Percentiles rank a stretch among this genome's conserved stretches.
phyloP scores from a whole-genome alignment of 2,888 invertebrate species.

The Clepsis dumicolana region DNA sequence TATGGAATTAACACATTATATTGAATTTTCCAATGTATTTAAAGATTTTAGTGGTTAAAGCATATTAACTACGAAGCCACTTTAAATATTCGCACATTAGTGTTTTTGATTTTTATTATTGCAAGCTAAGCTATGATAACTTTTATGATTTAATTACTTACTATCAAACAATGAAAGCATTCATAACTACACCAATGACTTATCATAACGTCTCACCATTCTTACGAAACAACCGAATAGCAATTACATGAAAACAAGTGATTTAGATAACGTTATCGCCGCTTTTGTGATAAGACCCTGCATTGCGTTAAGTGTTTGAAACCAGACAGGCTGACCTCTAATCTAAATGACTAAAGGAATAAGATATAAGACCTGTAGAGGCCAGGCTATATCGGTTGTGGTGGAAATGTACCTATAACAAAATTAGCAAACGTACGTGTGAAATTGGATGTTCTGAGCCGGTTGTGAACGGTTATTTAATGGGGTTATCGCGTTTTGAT shows the following conservation, averaged over 20 bases:
- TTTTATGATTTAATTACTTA: slow-evolving; percentile 1
- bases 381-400: slow-evolving; percentile 14
- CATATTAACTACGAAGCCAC: too few species aligned
- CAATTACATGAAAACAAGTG: slow-evolving; percentile 59
- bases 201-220: slow-evolving; percentile 28
- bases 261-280: slow-evolving; percentile 69
- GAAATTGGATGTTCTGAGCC: slow-evolving; percentile 33
- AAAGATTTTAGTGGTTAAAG: too few species aligned
- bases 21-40: too few species aligned
- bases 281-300: slow-evolving; percentile 54
- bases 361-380: slow-evolving; percentile 1
- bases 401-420: slow-evolving; percentile 18
- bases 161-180: slow-evolving; percentile 4
- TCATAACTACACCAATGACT: slow-evolving; percentile 5
- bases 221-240: slow-evolving; percentile 38
- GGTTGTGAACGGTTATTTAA: slow-evolving; percentile 58
- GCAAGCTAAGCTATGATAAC: neutral
- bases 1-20: too few species aligned
- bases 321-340: slow-evolving; percentile 25
- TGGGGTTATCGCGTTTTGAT: slow-evolving; percentile 63
- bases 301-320: slow-evolving; percentile 52
- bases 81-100: too few species aligned
- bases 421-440: slow-evolving; percentile 38
- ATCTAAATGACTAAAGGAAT: slow-evolving; percentile 3
- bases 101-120: too few species aligned